Evolutionary conservation across 2,797 vertebrate species (phyloP).

Genomic region (Eulemur rubriventer): DNA sequence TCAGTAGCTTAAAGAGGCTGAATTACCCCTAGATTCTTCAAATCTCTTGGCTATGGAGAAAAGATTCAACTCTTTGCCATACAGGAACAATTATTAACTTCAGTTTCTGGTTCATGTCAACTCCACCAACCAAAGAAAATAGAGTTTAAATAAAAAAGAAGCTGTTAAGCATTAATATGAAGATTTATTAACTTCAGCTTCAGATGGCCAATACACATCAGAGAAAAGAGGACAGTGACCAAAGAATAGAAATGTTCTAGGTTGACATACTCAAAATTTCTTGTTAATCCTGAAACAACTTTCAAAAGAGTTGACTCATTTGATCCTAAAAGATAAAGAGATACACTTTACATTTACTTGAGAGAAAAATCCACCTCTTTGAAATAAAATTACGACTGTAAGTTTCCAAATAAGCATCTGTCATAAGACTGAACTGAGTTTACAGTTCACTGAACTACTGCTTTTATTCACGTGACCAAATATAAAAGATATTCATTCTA

Average conservation of each 20-base stretch:
- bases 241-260: neutral
- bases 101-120: slow-evolving; percentile 27
- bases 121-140: neutral
- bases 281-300: neutral
- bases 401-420: neutral
- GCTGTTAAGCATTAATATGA: neutral
- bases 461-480: slow-evolving; percentile 9
- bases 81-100: neutral
- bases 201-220: neutral
- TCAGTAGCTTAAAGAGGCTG: neutral
- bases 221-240: neutral
- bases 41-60: neutral
- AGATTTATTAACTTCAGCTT: slow-evolving; percentile 5
- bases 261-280: neutral
- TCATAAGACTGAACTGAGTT: neutral
- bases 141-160: slow-evolving; percentile 15
- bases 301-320: neutral
- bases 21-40: neutral
- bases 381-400: neutral
- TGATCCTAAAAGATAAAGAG: neutral
- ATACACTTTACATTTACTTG: neutral
- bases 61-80: slow-evolving; percentile 5
- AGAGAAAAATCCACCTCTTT: neutral
- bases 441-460: neutral
- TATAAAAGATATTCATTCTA: slow-evolving; percentile 12